Conservation (phyloP, 1,140 invertebrate genomes). For the Trypoxylus dichotomus region DNA sequence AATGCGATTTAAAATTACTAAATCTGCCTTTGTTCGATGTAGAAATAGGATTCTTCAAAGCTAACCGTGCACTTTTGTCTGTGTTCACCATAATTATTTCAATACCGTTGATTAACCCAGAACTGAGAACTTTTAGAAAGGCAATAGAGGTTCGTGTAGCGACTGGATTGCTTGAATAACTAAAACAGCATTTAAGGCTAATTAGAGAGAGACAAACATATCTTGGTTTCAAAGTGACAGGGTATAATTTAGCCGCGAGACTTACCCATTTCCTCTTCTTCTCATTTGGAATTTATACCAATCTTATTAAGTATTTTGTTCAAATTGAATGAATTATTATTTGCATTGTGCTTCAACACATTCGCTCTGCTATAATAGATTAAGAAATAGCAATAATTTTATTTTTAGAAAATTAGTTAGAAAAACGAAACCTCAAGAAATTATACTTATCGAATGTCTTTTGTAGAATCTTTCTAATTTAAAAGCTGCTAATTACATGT, state of each 20-base stretch:
- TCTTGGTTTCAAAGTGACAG: conserved; percentile 30
- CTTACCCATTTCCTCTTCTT: conserved; percentile 26
- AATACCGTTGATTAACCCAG: conserved; percentile 31
- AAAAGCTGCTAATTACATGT: too few species aligned
- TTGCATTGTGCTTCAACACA: conserved; percentile 24
- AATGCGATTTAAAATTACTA: not conserved
- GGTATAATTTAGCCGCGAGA: conserved; percentile 32
- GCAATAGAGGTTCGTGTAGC: conserved; percentile 32
- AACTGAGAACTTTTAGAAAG: conserved; percentile 32
- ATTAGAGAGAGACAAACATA: conserved; percentile 32
- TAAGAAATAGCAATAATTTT: not conserved
- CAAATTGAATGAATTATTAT: conserved; percentile 28
- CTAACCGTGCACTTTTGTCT: not conserved
- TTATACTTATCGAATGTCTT: too few species aligned
- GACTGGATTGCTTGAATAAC: conserved; percentile 27
- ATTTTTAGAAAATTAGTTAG: too few species aligned
- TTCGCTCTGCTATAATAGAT: not conserved
- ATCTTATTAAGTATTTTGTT: conserved; percentile 30
- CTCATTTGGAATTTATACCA: conserved; percentile 31
- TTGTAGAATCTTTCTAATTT: too few species aligned
- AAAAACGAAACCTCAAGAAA: too few species aligned
- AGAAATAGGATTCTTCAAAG: not conserved
- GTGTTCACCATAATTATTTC: conserved; percentile 22
- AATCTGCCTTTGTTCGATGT: not conserved
- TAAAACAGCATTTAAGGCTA: conserved; percentile 31